These are phyloP conservation scores for Rhopalosiphum padi DNA, from an alignment of 1,140 invertebrate species.

Conservation along the genomic window DNA sequence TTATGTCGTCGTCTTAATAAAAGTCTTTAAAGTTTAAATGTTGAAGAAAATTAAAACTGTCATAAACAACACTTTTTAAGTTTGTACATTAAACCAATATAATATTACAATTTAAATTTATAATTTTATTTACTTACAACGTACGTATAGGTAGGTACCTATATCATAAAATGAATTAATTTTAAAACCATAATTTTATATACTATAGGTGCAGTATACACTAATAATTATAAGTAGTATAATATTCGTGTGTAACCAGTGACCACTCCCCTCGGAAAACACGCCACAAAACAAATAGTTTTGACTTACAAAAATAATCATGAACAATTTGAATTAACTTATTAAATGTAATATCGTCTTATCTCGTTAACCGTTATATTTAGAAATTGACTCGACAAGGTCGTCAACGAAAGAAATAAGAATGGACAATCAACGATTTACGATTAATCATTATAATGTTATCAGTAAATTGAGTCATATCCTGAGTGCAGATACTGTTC, in stretches of 20 bases:
- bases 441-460: background rate
- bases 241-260: background rate
- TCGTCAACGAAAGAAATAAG: background rate
- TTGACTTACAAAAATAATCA: background rate
- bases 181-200: background rate
- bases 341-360: background rate
- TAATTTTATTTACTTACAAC: background rate
- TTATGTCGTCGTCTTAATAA: background rate
- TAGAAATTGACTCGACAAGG: background rate
- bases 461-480: background rate
- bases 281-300: conserved; percentile 25
- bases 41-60: too few relatives aligned
- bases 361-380: background rate
- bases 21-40: background rate
- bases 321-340: background rate
- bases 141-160: background rate
- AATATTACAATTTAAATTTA: background rate
- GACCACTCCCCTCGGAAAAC: background rate
- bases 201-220: background rate
- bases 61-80: too few relatives aligned
- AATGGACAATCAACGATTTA: background rate
- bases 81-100: background rate
- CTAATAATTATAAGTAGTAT: background rate
- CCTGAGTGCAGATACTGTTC: background rate
- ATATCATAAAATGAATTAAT: background rate